phyloP scores from a whole-genome alignment of 2,113 vertebrate species.

The Mugil cephalus region DNA sequence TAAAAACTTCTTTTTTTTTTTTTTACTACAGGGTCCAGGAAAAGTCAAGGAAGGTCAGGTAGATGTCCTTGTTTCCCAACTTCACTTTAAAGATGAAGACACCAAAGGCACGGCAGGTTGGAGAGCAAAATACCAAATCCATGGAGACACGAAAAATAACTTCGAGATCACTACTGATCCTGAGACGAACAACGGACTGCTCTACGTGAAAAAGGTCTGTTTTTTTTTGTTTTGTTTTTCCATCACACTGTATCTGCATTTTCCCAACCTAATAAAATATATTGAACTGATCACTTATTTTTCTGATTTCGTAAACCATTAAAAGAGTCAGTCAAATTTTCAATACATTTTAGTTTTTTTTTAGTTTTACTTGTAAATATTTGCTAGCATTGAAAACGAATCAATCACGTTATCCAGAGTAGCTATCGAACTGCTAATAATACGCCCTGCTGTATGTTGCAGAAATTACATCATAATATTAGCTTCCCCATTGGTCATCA shows the following conservation, averaged over 20 bases:
- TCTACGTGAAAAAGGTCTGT: slow-evolving; percentile 74
- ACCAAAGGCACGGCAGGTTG: slow-evolving; percentile 60
- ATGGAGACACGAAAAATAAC: slow-evolving; percentile 57
- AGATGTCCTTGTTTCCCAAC: slow-evolving; percentile 47
- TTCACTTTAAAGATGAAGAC: slow-evolving; percentile 72
- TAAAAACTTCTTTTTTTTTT: background rate
- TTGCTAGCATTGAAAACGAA: too few species aligned
- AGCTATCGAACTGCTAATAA: too few species aligned
- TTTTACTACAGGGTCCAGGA: slow-evolving; percentile 38
- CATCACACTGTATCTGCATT: too few species aligned
- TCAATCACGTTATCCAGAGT: too few species aligned
- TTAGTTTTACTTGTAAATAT: too few species aligned
- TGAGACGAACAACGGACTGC: slow-evolving; percentile 76
- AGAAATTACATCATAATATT: too few species aligned
- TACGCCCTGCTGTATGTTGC: too few species aligned
- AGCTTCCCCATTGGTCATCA: background rate
- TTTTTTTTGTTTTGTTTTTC: slow-evolving; percentile 2
- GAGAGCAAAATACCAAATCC: slow-evolving; percentile 68
- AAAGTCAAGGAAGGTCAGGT: slow-evolving; percentile 61
- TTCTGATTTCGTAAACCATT: too few species aligned
- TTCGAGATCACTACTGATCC: slow-evolving; percentile 71
- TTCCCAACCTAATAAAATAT: too few species aligned
- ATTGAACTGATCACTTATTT: background rate
- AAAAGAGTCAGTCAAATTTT: too few species aligned
- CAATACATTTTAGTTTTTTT: too few species aligned